Base-by-base conservation (phyloP, 1,140 invertebrate species). In the Ectropis grisescens region DNA sequence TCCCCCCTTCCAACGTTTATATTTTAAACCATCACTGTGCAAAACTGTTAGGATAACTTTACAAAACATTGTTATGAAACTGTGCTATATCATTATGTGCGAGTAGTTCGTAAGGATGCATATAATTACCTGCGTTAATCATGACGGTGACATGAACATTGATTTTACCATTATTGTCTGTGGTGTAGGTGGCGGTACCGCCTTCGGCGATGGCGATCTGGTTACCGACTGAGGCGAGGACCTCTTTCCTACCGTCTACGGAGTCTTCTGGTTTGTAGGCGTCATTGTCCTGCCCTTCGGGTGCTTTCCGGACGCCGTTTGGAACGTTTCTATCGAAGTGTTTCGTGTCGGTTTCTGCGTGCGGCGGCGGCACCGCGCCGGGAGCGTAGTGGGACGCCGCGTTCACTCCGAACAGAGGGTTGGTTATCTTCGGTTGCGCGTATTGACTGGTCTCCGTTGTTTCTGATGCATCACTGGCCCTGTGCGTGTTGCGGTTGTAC, bases 141-240 rank as follows among this genome's bases (percentile, higher is more conserved):
- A 91, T 88, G 75, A 92, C 90, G 67, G 90, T 89, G 82, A 93
- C 86, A 81, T 94, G 92, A 66, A 94, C 93, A 85, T 94, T 93
- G 80, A 93, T 92, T 85, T 94, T 93, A 74, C 91, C 91, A 83
- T 93, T 93, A 69, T 89, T 89, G 75, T 93, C 91, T 37, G 88
- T 89, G 38, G 90, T 87, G 66, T 88, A 87, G 42, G 86, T 62
- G 67, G 84, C 48, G 62, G 78, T 83, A 43, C 78, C 74, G 49
- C 60, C 60, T 16, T 80, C 78, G 13, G 70, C 58, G 47, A 83
- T 78, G 26, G 82, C 75, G 42, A 83, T 84, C 31, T 72, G 66
- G 33, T 68, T 67, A 22, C 59, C 64, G 39, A 36, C 2, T 3
- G 3, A 58, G 41, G 67, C 55, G 22, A 79, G 43, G 39, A 76